Percentiles rank a stretch among this genome's conserved stretches.
Evolutionary conservation across 2,113 vertebrate species (phyloP).

Genomic region (Amphiprion percula): DNA sequence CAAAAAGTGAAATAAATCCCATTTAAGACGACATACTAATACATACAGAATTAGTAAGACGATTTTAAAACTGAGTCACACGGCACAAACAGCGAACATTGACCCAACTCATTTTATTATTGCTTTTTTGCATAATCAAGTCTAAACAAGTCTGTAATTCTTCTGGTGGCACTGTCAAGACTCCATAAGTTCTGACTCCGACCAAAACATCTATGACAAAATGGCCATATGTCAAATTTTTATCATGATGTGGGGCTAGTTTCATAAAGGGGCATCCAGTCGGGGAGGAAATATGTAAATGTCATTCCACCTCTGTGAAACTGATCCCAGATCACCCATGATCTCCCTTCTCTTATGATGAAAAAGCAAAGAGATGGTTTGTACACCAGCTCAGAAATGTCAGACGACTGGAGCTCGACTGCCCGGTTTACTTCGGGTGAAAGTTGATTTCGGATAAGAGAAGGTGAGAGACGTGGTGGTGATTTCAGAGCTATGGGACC

Average conservation of each 20-base stretch:
- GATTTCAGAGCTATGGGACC: constrained; percentile 60
- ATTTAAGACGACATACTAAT: too few species aligned
- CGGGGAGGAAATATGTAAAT: neutral
- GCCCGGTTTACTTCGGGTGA: constrained; percentile 25
- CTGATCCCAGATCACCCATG: neutral
- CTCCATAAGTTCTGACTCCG: neutral
- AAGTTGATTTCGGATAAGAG: neutral
- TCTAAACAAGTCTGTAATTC: neutral
- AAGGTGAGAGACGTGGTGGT: neutral
- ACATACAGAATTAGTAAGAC: too few species aligned
- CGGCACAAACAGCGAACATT: too few species aligned
- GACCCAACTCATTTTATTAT: neutral
- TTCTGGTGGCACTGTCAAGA: constrained; percentile 27
- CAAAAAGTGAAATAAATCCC: too few species aligned
- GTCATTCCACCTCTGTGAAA: constrained; percentile 30
- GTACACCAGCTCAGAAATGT: constrained; percentile 24
- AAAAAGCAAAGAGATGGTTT: neutral
- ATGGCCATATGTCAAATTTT: neutral
- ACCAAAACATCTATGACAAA: neutral
- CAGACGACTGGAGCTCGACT: constrained; percentile 25
- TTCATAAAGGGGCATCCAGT: constrained; percentile 14
- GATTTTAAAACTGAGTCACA: too few species aligned
- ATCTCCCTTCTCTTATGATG: neutral
- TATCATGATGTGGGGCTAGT: neutral
- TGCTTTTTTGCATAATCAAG: neutral